Base-by-base conservation (phyloP, 2,888 invertebrate genomes). In the Leptinotarsa juncta region DNA sequence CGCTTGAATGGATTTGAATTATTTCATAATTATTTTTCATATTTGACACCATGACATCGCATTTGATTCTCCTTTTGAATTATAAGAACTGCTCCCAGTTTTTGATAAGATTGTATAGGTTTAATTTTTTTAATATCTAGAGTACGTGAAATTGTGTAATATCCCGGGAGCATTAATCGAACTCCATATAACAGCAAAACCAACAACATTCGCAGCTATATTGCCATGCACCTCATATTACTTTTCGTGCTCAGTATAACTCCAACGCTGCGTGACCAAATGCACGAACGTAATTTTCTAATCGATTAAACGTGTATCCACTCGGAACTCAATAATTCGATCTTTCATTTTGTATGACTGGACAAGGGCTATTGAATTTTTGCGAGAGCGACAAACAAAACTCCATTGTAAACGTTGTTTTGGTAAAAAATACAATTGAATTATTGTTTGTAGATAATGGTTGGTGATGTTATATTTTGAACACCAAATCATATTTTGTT, bases 201-300 rank as follows among this genome's bases (percentile, higher is more conserved):
- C 20, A 18, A 57, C 57, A 57, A 57, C 20, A 57, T 57, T 57
- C 23, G 20, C 57, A 7, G 57, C 57, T 18, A 18, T 18, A 66
- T 23, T 16, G 66, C 20, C 48, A 42, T 50, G 18, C 66, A 62
- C 50, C 53, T 65, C 70, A 71, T 68, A 73, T 72, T 49, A 71
- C 66, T 65, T 74, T 67, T 66, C 70, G 77, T 57, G 50, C 71
- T 68, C 66, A 62, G 60, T 75, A 66, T 67, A 73, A 71, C 69
- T 67, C 75, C 66, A 71, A 42, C 71, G 20, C 65, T 68, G 73
- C 77, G 77, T 75, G 77, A 71, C 73, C 62, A 73, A 77, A 77
- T 75, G 71, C 75, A 71, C 73, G 73, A 75, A 75, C 73, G 77
- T 75, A 77, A 77, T 77, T 77, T 77, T 77, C 77, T 75, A 71